Evolutionary conservation across 2,113 vertebrate genomes (phyloP).

Genomic region (Ochotona princeps): DNA sequence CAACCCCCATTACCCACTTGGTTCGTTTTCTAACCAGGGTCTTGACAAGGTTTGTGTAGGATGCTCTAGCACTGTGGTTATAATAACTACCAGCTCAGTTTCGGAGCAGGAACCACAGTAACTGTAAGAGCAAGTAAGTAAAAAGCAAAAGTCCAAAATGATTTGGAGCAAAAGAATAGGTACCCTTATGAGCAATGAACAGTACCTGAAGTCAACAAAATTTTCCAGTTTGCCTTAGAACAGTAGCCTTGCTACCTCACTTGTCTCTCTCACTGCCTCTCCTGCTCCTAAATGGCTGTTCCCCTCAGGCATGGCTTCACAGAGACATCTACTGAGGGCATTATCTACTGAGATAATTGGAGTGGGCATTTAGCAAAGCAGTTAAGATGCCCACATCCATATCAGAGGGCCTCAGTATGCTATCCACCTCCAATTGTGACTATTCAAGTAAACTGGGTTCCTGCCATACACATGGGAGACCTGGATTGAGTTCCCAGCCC

Average conservation of each 20-base stretch:
- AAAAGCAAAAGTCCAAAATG: background rate
- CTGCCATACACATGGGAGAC: no score
- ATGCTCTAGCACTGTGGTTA: conserved; percentile 29
- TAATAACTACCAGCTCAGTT: conserved; percentile 36
- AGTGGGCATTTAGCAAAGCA: no score
- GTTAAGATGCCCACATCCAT: no score
- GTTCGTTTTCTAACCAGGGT: background rate
- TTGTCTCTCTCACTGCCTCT: background rate
- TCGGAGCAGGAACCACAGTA: conserved; percentile 76
- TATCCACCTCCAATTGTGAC: no score
- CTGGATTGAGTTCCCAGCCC: no score
- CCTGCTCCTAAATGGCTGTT: background rate
- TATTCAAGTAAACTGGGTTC: no score
- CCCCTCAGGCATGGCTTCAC: background rate
- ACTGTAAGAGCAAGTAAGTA: conserved; percentile 69
- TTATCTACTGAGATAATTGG: background rate
- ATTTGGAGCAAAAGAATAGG: background rate
- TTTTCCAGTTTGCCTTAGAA: background rate
- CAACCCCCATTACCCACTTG: no score
- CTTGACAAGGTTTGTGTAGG: conserved; percentile 33
- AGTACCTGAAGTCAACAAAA: background rate
- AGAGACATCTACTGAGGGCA: background rate
- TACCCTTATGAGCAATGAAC: background rate
- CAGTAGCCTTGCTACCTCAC: background rate
- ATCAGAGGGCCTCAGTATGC: no score